Evolutionary conservation across 2,888 invertebrate genomes (phyloP), one percentile per base, ranked within the genome.

Genomic region (Eupithecia exiguata): DNA sequence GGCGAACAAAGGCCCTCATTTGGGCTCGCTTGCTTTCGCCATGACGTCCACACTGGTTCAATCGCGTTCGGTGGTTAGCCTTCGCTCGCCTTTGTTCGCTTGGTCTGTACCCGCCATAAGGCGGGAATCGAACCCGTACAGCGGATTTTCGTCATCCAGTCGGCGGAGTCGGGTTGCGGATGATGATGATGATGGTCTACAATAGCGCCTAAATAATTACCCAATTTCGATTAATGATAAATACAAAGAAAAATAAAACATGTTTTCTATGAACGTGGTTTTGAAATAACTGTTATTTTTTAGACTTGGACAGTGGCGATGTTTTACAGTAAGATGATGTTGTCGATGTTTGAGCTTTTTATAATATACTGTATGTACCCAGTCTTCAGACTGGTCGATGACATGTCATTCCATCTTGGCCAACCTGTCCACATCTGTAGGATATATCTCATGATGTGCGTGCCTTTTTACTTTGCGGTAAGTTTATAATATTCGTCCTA

Each of bases 321-420:
- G 53, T 21, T 53, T 21, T 53, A 53, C 21, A 21, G 53, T 53
- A 53, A 53, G 53, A 10, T 53, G 21, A 21, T 53, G 53, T 6
- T 62, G 61, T 16, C 61, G 30, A 3, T 62, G 14, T 0, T 62
- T 9, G 61, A 62, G 30, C 6, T 62, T 14, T 30, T 62, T 30
- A 30, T 62, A 62, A 62, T 62, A 62, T 62, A 62, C 36, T 65
- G 21, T 16, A 69, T 88, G 16, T 91, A 91, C 46, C 90, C 91
- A 0, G 16, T 88, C 0, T 85, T 84, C 6, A 81, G 91, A n/a
- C 77, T 91, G 0, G 69, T 88, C 0, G 91, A 91, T 53, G 91
- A 91, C 53, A 84, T 88, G 4, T 87, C 83, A 0, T 91, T 91
- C 65, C 86, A 86, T 65, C 82, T 78, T n/a, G 91, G 91, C 10